Evolutionary conservation across 1,140 invertebrate genomes (phyloP).

Genomic region (Drosophila mojavensis): DNA sequence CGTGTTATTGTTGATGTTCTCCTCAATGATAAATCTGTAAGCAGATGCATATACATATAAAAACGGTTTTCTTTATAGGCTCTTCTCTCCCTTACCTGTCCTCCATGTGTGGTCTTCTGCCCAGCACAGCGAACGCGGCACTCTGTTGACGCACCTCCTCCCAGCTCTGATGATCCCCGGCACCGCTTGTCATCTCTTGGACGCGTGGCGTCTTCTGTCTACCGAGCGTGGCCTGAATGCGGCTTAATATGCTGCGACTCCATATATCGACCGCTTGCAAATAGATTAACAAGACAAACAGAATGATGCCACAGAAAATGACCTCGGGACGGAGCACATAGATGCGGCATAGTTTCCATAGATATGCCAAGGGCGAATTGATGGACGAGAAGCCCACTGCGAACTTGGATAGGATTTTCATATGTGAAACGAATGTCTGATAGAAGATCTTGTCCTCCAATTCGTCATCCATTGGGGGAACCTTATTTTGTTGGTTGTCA

Average conservation of each 20-base stretch:
- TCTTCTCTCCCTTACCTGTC: constrained; percentile 86
- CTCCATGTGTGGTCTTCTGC: constrained; percentile 95
- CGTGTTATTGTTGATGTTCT: constrained; percentile 89
- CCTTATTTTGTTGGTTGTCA: not conserved
- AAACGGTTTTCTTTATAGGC: not conserved
- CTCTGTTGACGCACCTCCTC: constrained; percentile 89
- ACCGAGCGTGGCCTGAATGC: constrained; percentile 88
- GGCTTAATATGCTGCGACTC: constrained; percentile 90
- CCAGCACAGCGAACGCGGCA: constrained; percentile 95
- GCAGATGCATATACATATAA: no score
- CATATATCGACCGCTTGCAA: constrained; percentile 91
- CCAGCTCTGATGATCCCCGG: constrained; percentile 88
- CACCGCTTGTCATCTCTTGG: constrained; percentile 84
- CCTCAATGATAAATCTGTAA: constrained; percentile 89
- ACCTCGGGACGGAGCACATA: constrained; percentile 92
- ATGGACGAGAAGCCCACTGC: constrained; percentile 88
- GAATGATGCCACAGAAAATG: constrained; percentile 87
- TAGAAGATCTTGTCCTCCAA: constrained; percentile 93
- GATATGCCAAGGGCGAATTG: constrained; percentile 87
- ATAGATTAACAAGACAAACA: constrained; percentile 89
- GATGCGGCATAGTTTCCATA: constrained; percentile 89
- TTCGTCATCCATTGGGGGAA: constrained; percentile 91
- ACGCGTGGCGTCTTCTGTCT: constrained; percentile 84
- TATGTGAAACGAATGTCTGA: constrained; percentile 92
- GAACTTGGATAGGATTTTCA: constrained; percentile 92